Evolutionary conservation across 2,888 invertebrate species (phyloP).

Genomic region (Andrena chrysosceles): DNA sequence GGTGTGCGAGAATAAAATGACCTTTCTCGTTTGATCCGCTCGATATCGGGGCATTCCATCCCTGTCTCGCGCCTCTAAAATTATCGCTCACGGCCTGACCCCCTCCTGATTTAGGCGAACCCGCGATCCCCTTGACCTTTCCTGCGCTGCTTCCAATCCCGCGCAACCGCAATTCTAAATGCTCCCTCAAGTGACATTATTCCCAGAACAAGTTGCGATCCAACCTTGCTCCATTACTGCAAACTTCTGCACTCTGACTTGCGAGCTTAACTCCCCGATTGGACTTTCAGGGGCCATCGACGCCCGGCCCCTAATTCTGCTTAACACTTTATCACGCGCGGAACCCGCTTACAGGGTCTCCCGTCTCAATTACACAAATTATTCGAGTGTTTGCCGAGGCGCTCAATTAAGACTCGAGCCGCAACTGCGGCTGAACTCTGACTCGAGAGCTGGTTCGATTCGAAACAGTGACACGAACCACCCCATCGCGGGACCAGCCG

Average conservation of each 20-base stretch:
- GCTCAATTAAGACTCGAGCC: too few species aligned
- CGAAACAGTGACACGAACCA: background rate
- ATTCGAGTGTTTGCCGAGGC: background rate
- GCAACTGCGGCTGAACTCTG: too few species aligned
- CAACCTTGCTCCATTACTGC: too few species aligned
- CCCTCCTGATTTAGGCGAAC: conserved; percentile 5
- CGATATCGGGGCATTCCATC: conserved; percentile 51
- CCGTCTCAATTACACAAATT: too few species aligned
- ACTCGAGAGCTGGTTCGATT: background rate
- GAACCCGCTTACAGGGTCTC: too few species aligned
- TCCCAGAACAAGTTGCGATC: too few species aligned
- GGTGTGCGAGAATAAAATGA: conserved; percentile 58
- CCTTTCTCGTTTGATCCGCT: conserved; percentile 58
- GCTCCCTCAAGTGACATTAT: background rate
- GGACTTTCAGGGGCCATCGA: too few species aligned
- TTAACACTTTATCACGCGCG: too few species aligned
- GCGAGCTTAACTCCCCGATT: too few species aligned
- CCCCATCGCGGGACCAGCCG: background rate
- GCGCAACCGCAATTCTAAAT: conserved; percentile 14
- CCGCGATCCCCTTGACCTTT: conserved; percentile 35
- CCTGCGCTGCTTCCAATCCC: background rate
- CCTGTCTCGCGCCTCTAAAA: conserved; percentile 34
- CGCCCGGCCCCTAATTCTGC: background rate
- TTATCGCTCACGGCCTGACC: conserved; percentile 11
- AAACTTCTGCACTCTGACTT: too few species aligned